phyloP scores from a whole-genome alignment of 2,888 invertebrate genomes.

The Epiblema foenella region DNA sequence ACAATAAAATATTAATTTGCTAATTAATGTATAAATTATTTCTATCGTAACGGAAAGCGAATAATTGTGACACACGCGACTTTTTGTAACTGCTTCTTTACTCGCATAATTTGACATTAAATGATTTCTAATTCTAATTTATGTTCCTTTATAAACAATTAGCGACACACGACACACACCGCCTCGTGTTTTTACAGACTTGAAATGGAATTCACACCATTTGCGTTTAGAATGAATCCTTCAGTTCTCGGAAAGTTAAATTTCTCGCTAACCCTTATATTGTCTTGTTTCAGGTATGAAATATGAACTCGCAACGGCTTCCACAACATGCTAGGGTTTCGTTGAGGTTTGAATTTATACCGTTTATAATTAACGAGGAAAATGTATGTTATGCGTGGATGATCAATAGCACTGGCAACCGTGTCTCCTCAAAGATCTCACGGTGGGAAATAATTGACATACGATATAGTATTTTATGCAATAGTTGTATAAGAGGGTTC shows the following conservation, averaged over 20 bases:
- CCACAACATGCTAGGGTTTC: not conserved
- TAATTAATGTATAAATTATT: no score
- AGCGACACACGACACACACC: not conserved
- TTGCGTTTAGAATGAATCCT: constrained; percentile 11
- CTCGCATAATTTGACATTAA: no score
- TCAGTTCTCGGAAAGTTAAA: constrained; percentile 4
- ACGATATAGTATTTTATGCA: no score
- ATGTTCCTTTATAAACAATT: not conserved
- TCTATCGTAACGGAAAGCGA: no score
- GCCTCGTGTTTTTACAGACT: not conserved
- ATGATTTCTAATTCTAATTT: not conserved
- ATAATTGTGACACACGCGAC: no score
- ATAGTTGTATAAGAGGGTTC: no score
- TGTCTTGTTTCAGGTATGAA: constrained; percentile 40
- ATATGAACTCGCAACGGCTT: constrained; percentile 20
- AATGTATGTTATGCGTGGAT: not conserved
- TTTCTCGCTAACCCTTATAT: constrained; percentile 13
- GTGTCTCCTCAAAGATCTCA: no score
- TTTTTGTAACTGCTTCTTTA: no score
- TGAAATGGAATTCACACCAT: constrained; percentile 7
- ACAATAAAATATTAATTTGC: no score
- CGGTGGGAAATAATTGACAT: no score
- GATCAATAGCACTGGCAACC: no score
- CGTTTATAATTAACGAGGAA: not conserved
- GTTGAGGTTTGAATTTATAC: constrained; percentile 6